phyloP scores from a whole-genome alignment of 1,140 invertebrate species.

The Meloidogyne hapla region DNA sequence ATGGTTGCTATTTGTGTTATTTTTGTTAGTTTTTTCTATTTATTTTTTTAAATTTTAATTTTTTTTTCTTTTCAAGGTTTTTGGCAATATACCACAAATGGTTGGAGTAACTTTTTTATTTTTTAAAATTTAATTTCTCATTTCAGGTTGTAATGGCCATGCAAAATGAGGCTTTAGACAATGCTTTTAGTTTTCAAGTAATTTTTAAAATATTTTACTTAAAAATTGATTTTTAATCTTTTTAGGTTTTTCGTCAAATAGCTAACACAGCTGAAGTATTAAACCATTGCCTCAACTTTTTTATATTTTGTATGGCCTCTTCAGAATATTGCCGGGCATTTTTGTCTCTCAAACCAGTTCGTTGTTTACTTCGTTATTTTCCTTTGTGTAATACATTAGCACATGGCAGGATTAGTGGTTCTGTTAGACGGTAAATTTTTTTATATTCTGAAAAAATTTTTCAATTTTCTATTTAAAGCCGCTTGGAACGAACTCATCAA shows the following conservation, averaged over 20 bases:
- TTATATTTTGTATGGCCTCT: slow-evolving; percentile 59
- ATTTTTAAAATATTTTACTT: slow-evolving; percentile 11
- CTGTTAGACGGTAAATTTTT: neutral
- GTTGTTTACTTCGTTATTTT: slow-evolving; percentile 16
- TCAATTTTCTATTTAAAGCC: neutral
- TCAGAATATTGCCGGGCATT: slow-evolving; percentile 56
- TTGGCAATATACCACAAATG: slow-evolving; percentile 57
- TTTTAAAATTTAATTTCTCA: neutral
- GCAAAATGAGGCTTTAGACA: slow-evolving; percentile 55
- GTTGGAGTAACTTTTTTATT: slow-evolving; percentile 4
- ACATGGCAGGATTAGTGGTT: neutral
- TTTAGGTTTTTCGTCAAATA: slow-evolving; percentile 58
- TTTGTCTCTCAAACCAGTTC: slow-evolving; percentile 27
- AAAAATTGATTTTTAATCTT: neutral
- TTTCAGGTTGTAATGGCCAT: slow-evolving; percentile 53
- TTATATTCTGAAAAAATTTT: neutral
- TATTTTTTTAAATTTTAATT: neutral
- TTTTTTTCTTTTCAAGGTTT: neutral
- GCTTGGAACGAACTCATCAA: slow-evolving; percentile 9
- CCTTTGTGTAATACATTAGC: slow-evolving; percentile 19
- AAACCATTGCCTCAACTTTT: slow-evolving; percentile 63
- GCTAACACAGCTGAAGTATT: slow-evolving; percentile 59
- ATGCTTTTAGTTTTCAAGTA: slow-evolving; percentile 54
- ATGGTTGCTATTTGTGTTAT: slow-evolving; percentile 60
- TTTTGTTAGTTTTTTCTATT: slow-evolving; percentile 35